Base-by-base conservation (phyloP, 2,113 vertebrate genomes). In the Eulacestoma nigropectus region DNA sequence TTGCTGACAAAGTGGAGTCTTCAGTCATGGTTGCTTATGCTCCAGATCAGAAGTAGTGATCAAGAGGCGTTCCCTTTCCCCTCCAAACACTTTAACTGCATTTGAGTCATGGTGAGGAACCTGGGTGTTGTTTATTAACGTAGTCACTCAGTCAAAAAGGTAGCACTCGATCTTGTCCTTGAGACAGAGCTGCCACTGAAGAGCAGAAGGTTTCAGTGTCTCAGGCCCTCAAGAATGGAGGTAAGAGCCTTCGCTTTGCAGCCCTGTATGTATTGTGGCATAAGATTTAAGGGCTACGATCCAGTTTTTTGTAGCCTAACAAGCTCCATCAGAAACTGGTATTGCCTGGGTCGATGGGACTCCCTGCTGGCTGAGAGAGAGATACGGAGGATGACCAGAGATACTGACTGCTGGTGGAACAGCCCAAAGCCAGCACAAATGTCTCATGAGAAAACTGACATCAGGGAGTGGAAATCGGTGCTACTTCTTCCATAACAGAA, bases 181-280 rank as follows among this genome's bases (percentile, higher is more conserved):
- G 4, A 84, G 88, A 90, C 72, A 57, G 56, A 64, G 53, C 73
- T 93, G 73, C 88, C 0, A 0, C 60, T 37, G 88, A 67, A 33
- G 90, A 94, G 69, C 72, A 53, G 90, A 93, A 77, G 78, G 92
- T 93, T 90, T 87, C 72, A 32, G 76, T 93, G 85, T 83, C 76
- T 59, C 56, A 22, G 60, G 73, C 79, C 41, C 52, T 52, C 10
- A 19, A 19, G 80, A 39, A 68, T n/a, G 52, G 76, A 96, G 96
- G 93, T 96, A 96, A 96, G 96, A 82, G 44, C 56, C 65, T 96
- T 95, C 57, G n/a, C 64, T 92, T 90, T 60, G 63, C 56, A 90
- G 52, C 59, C 42, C 11, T 0, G 0, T 32, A 76, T 68, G 65
- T 60, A 11, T 59, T 39, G 42, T 56, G 55, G 55, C 21, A 4